Base-by-base conservation (phyloP, 2,888 invertebrate species). In the Camponotus fellah region DNA sequence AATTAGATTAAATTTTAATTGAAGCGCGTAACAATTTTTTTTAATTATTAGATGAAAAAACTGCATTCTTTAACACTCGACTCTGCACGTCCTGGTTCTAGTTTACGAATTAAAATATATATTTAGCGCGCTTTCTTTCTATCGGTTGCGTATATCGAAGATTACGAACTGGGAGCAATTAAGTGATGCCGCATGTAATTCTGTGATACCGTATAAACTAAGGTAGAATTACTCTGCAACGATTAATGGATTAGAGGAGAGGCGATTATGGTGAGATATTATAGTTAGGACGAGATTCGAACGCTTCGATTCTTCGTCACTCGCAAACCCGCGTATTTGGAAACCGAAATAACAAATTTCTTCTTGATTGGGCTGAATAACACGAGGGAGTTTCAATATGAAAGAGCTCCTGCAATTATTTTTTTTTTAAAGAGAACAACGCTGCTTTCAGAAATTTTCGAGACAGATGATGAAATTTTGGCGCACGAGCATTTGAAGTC, bases 181-280 rank as follows among this genome's bases (percentile, higher is more conserved):
- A 89, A 92, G 92, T 89, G 91, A 93, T 92, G 94, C 92, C 92
- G 93, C 92, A 93, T 93, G 93, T 94, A 93, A 94, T 93, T 94
- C 94, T 94, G 95, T 95, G 94, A 95, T 95, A 94, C 91, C 92
- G 93, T 94, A 53, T 53, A 94, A 92, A 93, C 92, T 93, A 94
- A 94, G 94, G 90, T 94, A 94, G 92, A 94, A 92, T 93, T 94
- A 94, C 93, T 94, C 93, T 87, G 90, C 93, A 90, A 92, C 91
- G 90, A 93, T 91, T 88, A 74, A 87, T 81, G 68, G 86, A 84
- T 69, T 49, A 76, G 32, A 34, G 43, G 37, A 58, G 17, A 37
- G 12, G n/a, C 26, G 66, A 43, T 66, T 32, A 49, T 53, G 74
- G 43, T 34, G 69, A 68, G 46, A 56, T 79, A 60, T 79, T 69